phyloP scores from a whole-genome alignment of 1,140 invertebrate genomes.

The Anagrus nilaparvatae region DNA sequence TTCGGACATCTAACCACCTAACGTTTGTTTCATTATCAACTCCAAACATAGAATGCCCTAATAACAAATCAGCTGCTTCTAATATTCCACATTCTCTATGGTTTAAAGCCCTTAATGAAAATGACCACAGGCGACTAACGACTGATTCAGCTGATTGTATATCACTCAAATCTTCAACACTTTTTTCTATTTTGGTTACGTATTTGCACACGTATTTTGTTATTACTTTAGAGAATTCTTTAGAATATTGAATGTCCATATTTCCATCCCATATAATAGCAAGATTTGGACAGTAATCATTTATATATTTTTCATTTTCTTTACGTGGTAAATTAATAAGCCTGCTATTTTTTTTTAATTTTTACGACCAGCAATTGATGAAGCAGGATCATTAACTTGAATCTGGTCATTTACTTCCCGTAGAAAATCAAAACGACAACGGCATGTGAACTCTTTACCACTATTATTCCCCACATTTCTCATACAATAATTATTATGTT shows the following conservation, averaged over 20 bases:
- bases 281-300: constrained; percentile 27
- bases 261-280: constrained; percentile 23
- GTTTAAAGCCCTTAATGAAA: constrained; percentile 18
- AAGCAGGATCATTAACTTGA: constrained; percentile 17
- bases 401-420: constrained; percentile 15
- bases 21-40: constrained; percentile 25
- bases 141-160: constrained; percentile 5
- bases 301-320: constrained; percentile 18
- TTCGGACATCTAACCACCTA: constrained; percentile 24
- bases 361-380: constrained; percentile 20
- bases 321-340: constrained; percentile 23
- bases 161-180: constrained; percentile 8
- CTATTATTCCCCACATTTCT: constrained; percentile 14
- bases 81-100: constrained; percentile 23
- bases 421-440: constrained; percentile 23
- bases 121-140: constrained; percentile 14
- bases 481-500: constrained; percentile 18
- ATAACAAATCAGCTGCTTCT: constrained; percentile 23
- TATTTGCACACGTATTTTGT: constrained; percentile 20
- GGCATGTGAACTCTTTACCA: constrained; percentile 2
- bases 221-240: constrained; percentile 20
- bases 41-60: constrained; percentile 21
- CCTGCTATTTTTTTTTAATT: constrained; percentile 19
- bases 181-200: constrained; percentile 14
- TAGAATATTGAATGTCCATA: constrained; percentile 24